Evolutionary conservation across 2,888 invertebrate species (phyloP).

Genomic region (Drosophila histrio): DNA sequence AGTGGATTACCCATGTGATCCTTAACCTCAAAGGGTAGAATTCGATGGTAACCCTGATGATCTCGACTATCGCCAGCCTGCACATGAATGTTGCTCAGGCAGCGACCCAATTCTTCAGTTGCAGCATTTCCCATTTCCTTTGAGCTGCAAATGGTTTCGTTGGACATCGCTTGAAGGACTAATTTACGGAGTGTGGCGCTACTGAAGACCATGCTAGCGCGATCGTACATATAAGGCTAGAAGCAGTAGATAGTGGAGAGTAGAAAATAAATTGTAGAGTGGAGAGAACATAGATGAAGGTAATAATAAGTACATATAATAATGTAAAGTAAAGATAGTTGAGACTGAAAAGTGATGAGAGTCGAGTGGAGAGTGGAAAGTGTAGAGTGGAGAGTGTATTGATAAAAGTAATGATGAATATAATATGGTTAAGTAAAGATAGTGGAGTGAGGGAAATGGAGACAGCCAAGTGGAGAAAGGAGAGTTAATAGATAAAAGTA

Average conservation of each 20-base stretch:
- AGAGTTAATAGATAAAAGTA: no score
- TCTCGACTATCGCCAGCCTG: conserved; percentile 95
- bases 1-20: conserved; percentile 24
- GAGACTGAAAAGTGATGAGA: neutral
- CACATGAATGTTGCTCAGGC: conserved; percentile 93
- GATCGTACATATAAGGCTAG: conserved; percentile 94
- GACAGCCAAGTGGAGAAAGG: no score
- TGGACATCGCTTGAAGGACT: conserved; percentile 89
- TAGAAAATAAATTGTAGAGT: neutral
- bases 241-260: neutral
- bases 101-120: conserved; percentile 85
- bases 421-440: no score
- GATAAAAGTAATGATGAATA: no score
- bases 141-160: conserved; percentile 84
- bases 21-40: conserved; percentile 53
- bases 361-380: neutral
- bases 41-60: conserved; percentile 67
- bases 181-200: conserved; percentile 90
- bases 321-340: neutral
- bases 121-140: conserved; percentile 83
- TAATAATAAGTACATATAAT: neutral
- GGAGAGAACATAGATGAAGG: neutral
- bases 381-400: neutral
- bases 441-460: no score
- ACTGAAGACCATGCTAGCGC: conserved; percentile 96